Evolutionary conservation across 1,140 invertebrate genomes (phyloP).

Genomic region (Hydropsyche tenuis): DNA sequence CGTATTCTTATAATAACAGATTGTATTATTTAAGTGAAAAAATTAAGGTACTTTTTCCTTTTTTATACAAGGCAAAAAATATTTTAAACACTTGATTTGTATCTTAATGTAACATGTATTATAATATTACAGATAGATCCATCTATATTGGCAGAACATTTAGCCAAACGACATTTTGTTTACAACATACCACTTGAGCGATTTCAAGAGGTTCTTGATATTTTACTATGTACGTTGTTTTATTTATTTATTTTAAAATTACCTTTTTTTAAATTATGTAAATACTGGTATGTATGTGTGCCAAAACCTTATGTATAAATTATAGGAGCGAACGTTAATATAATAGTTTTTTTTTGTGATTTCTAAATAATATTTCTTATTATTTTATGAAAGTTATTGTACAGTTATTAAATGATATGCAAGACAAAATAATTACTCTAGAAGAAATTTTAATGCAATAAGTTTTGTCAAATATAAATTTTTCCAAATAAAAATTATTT

Average conservation of each 20-base stretch:
- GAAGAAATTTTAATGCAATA: no score
- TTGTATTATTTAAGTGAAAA: constrained; percentile 57
- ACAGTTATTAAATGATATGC: no score
- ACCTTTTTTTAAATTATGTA: no score
- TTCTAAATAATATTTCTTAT: no score
- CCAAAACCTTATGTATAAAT: no score
- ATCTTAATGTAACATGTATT: constrained; percentile 26
- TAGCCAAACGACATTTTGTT: constrained; percentile 57
- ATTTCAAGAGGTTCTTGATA: constrained; percentile 55
- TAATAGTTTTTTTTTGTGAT: no score
- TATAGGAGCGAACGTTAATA: no score
- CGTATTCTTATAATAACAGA: constrained; percentile 58
- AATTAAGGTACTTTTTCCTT: constrained; percentile 53
- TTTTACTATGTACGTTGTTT: constrained; percentile 20
- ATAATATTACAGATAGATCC: constrained; percentile 54
- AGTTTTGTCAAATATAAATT: no score
- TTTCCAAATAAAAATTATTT: no score
- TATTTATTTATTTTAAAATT: not conserved
- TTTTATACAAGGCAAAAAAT: not conserved
- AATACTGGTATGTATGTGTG: no score
- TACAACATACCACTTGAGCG: constrained; percentile 59
- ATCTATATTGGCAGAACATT: constrained; percentile 51
- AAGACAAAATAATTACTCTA: no score
- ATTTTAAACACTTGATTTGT: not conserved
- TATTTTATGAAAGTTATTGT: no score